Percentiles rank a stretch among this genome's conserved stretches.
phyloP scores from a whole-genome alignment of 2,797 vertebrate species.

The Steatocranus sp. region DNA sequence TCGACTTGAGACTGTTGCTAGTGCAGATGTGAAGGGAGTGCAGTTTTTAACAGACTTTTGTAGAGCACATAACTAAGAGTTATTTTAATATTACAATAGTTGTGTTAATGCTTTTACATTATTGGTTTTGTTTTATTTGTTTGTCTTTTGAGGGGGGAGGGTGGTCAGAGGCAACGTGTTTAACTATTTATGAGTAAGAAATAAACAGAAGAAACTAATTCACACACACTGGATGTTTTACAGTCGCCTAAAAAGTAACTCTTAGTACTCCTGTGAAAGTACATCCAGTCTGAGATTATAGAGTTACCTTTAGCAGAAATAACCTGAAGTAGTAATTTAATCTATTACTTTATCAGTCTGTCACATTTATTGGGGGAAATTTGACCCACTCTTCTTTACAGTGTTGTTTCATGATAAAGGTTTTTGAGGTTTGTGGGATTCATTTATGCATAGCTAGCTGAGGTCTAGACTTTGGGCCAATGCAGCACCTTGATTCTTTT shows the following conservation, averaged over 20 bases:
- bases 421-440: background rate
- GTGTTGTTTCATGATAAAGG: background rate
- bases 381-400: background rate
- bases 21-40: background rate
- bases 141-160: background rate
- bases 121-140: conserved; percentile 44
- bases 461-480: background rate
- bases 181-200: background rate
- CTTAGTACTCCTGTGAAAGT: background rate
- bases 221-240: background rate
- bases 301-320: background rate
- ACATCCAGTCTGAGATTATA: background rate
- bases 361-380: background rate
- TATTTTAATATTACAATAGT: conserved; percentile 43
- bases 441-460: background rate
- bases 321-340: background rate
- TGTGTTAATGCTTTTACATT: conserved; percentile 22
- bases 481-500: background rate
- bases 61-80: conserved; percentile 40
- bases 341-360: background rate
- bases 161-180: background rate
- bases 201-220: background rate
- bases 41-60: conserved; percentile 32
- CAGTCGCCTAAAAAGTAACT: background rate
- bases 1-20: background rate